phyloP scores from a whole-genome alignment of 2,888 invertebrate species.

The Drosophila leonis region DNA sequence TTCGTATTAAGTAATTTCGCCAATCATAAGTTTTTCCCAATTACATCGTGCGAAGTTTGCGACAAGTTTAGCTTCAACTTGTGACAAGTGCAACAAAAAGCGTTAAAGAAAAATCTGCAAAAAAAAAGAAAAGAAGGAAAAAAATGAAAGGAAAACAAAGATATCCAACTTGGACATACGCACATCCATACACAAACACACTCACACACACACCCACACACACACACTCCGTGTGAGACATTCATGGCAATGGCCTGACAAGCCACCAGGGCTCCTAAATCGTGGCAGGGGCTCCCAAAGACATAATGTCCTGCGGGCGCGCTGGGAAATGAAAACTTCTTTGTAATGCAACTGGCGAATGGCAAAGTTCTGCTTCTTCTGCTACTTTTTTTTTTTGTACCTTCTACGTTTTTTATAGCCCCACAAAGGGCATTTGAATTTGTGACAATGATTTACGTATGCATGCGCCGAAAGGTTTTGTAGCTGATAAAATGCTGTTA shows the following conservation, averaged over 20 bases:
- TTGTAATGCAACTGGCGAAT: conserved; percentile 65
- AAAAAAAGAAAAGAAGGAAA: neutral
- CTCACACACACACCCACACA: neutral
- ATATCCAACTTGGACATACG: conserved; percentile 31
- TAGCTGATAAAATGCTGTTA: neutral
- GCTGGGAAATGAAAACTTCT: conserved; percentile 77
- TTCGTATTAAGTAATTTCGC: conserved; percentile 57
- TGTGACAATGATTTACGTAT: neutral
- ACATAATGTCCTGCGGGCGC: conserved; percentile 76
- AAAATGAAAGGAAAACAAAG: conserved; percentile 20
- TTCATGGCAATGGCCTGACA: conserved; percentile 65
- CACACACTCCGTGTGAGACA: conserved; percentile 38
- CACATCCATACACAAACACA: conserved; percentile 19
- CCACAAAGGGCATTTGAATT: conserved; percentile 3
- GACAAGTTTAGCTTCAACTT: conserved; percentile 60
- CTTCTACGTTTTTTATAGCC: neutral
- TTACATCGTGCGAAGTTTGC: conserved; percentile 50
- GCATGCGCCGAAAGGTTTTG: neutral
- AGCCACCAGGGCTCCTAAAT: conserved; percentile 58
- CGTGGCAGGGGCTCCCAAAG: conserved; percentile 39
- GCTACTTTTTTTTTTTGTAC: conserved; percentile 6
- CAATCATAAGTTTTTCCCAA: conserved; percentile 30
- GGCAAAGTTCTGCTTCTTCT: conserved; percentile 35
- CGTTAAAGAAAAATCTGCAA: conserved; percentile 30
- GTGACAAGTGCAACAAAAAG: conserved; percentile 53